A percentile compares a stretch with the other conserved stretches of the same genome.
phyloP scores from a whole-genome alignment of 2,797 vertebrate genomes.

The Loris lydekkerianus region DNA sequence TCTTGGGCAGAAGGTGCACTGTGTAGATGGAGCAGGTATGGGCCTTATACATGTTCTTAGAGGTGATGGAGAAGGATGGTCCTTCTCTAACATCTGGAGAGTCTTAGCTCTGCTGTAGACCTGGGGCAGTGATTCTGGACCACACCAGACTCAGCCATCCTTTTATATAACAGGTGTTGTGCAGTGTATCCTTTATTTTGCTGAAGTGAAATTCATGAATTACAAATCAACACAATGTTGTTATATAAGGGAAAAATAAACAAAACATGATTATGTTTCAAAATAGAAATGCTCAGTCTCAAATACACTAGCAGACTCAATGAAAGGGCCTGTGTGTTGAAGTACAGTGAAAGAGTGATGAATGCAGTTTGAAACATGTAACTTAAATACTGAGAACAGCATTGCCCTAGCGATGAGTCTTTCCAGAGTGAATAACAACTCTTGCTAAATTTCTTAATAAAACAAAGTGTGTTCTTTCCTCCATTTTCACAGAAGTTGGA shows the following conservation, averaged over 20 bases:
- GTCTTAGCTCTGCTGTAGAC: neutral
- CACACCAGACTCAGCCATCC: neutral
- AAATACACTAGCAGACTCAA: neutral
- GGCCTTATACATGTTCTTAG: neutral
- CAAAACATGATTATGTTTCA: neutral
- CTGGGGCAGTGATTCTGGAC: neutral
- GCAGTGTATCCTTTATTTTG: neutral
- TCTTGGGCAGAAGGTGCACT: neutral
- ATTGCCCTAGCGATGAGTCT: neutral
- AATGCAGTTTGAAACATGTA: neutral
- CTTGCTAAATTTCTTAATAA: neutral
- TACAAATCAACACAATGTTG: neutral
- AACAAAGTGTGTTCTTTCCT: neutral
- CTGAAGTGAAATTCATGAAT: constrained; percentile 35
- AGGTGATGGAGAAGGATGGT: neutral
- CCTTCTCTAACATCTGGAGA: neutral
- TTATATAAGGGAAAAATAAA: neutral
- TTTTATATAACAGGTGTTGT: neutral
- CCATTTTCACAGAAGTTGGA: neutral
- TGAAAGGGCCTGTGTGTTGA: neutral
- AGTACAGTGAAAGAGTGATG: neutral
- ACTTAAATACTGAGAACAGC: neutral
- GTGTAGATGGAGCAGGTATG: neutral
- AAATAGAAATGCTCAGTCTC: neutral
- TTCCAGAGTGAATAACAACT: neutral